Conservation (phyloP, 2,888 invertebrate genomes). For the Loripinus fragilis region DNA sequence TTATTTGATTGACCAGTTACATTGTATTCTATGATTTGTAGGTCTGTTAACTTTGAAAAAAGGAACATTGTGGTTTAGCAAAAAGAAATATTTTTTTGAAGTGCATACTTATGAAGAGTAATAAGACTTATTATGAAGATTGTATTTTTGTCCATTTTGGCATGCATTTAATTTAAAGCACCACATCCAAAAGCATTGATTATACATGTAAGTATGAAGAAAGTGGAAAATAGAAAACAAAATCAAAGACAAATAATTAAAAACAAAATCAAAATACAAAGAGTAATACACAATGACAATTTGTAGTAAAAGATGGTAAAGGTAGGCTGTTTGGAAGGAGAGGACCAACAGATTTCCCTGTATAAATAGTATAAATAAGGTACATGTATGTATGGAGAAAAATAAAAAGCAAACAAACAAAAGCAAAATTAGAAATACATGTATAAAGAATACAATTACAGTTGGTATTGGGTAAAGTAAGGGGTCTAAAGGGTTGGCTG, state of each 20-base stretch:
- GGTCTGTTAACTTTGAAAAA: neutral
- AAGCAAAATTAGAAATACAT: neutral
- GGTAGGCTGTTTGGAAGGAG: no score
- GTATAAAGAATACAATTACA: conserved; percentile 8
- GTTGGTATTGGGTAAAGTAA: neutral
- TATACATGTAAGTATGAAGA: conserved; percentile 2
- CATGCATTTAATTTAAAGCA: neutral
- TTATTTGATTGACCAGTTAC: neutral
- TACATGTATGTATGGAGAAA: no score
- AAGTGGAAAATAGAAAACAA: neutral
- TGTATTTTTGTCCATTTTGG: conserved; percentile 1
- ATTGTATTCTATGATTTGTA: conserved; percentile 8
- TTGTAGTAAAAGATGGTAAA: no score
- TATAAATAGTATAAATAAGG: no score
- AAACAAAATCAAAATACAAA: no score
- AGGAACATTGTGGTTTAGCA: neutral
- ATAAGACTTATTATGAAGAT: neutral
- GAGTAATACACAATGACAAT: no score
- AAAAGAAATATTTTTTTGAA: neutral
- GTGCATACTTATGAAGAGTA: neutral
- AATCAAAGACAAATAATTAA: neutral
- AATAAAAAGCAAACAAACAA: no score
- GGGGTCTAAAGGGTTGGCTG: neutral
- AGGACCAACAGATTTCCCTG: no score
- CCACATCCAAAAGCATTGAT: neutral